phyloP scores from a whole-genome alignment of 2,888 invertebrate genomes.

The Heteropelma amictum region DNA sequence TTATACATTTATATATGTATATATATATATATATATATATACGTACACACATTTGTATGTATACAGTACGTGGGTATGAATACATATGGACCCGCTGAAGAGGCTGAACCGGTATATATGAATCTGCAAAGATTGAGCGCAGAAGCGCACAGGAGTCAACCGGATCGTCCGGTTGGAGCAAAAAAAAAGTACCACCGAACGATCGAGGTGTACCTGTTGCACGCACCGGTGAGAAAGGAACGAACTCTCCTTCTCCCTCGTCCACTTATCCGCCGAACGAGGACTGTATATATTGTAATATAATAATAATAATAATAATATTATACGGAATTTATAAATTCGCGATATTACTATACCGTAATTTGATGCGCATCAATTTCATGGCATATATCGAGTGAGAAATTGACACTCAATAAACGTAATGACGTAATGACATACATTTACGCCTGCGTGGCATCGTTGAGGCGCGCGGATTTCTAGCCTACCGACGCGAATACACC shows the following conservation, averaged over 20 bases:
- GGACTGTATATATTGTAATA: not conserved
- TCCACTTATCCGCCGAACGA: not conserved
- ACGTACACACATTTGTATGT: not conserved
- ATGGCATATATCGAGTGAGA: slow-evolving; percentile 20
- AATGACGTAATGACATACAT: slow-evolving; percentile 32
- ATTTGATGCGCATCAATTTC: slow-evolving; percentile 11
- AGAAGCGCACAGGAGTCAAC: slow-evolving; percentile 41
- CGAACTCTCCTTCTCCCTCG: slow-evolving; percentile 22
- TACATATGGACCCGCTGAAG: not conserved
- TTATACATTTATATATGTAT: not conserved
- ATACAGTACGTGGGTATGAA: not conserved
- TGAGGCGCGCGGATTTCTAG: no score
- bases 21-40: slow-evolving; percentile 8
- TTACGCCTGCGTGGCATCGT: not conserved
- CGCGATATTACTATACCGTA: not conserved
- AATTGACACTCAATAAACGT: slow-evolving; percentile 46
- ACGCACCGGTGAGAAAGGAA: slow-evolving; percentile 35
- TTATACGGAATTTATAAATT: not conserved
- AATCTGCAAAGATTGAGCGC: slow-evolving; percentile 24
- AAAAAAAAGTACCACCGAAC: slow-evolving; percentile 35
- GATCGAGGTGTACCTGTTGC: slow-evolving; percentile 40
- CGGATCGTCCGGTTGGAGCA: slow-evolving; percentile 35
- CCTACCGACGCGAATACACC: no score
- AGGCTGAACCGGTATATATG: slow-evolving; percentile 34
- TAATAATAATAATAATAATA: not conserved